phyloP scores from a whole-genome alignment of 2,113 vertebrate genomes.

The Nothoprocta pentlandii region DNA sequence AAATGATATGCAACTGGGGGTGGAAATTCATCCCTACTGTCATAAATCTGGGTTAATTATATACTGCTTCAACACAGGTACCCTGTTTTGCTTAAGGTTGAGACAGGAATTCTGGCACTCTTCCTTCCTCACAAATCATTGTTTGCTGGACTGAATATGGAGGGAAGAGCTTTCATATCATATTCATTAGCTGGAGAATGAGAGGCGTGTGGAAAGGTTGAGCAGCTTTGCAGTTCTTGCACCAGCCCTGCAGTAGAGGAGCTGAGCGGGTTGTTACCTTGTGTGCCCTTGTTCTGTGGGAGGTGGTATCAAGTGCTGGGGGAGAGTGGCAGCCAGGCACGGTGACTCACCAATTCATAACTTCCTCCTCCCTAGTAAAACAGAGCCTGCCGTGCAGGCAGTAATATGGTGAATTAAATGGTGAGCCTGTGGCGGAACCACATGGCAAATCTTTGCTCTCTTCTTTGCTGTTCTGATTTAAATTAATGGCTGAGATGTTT shows the following conservation, averaged over 20 bases:
- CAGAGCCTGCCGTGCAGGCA: background rate
- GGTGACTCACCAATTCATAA: slow-evolving; percentile 61
- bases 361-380: background rate
- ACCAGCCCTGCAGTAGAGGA: slow-evolving; percentile 8
- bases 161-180: background rate
- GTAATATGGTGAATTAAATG: slow-evolving; percentile 13
- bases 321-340: slow-evolving; percentile 47
- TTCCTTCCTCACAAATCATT: background rate
- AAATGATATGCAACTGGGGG: background rate
- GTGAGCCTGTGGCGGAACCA: background rate
- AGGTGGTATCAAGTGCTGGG: slow-evolving; percentile 17
- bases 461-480: background rate
- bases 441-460: background rate
- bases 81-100: background rate
- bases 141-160: background rate
- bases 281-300: slow-evolving; percentile 50
- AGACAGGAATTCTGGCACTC: background rate
- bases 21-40: background rate
- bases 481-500: background rate
- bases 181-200: background rate
- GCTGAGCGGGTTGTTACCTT: slow-evolving; percentile 7
- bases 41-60: background rate
- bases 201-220: background rate
- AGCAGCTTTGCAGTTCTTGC: background rate
- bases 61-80: background rate